These are phyloP conservation scores for Todiramphus saurophagus DNA, from an alignment of 2,113 vertebrate genomes.

Conservation along the genomic window DNA sequence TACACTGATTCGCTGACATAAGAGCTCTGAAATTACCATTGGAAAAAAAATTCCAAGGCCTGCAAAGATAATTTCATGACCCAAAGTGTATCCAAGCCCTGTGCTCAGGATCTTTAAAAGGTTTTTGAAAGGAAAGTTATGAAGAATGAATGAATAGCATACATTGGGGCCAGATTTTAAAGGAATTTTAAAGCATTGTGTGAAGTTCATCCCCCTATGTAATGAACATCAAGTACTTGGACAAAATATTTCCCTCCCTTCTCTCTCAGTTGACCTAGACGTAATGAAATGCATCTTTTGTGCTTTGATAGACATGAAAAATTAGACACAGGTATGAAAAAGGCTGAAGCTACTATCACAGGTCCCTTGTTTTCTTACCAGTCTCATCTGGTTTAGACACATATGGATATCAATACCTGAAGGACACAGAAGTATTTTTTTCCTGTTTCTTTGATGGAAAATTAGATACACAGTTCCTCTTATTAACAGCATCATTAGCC, in stretches of 20 bases:
- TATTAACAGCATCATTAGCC: neutral
- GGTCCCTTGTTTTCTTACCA: neutral
- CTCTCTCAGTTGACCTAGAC: neutral
- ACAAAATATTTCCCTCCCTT: neutral
- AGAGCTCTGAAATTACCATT: slow-evolving; percentile 26
- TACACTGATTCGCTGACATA: slow-evolving; percentile 18
- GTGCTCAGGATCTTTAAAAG: neutral
- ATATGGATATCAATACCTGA: neutral
- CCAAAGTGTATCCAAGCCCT: neutral
- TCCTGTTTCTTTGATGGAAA: neutral
- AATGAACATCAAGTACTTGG: neutral
- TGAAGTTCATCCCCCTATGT: slow-evolving; percentile 24
- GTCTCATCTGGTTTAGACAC: neutral
- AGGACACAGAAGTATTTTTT: neutral
- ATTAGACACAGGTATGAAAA: neutral
- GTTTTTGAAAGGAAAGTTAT: slow-evolving; percentile 36
- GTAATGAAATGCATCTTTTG: neutral
- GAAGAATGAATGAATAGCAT: slow-evolving; percentile 25
- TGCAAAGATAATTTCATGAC: slow-evolving; percentile 41
- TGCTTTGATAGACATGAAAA: neutral
- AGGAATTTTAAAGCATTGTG: neutral
- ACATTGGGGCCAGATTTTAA: neutral
- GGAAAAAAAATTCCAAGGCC: slow-evolving; percentile 2
- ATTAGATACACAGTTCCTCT: neutral
- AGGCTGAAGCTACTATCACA: neutral